Base-by-base conservation (phyloP, 2,888 invertebrate species). In the Schrankia costaestrigalis region DNA sequence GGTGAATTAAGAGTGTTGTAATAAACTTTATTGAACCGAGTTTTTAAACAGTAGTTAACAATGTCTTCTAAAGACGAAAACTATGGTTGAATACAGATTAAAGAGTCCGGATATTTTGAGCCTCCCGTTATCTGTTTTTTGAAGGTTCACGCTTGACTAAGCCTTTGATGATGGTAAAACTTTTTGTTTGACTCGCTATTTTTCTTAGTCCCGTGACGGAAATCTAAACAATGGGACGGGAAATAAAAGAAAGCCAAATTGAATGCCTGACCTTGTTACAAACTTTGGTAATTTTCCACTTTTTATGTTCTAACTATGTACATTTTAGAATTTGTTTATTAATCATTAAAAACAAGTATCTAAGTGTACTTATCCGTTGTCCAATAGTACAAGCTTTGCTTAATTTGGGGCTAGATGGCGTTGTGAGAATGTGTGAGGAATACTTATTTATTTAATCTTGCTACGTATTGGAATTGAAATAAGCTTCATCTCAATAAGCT, bases 171-270 rank as follows among this genome's bases (percentile, higher is more conserved):
- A 65, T 51, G 57, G 56, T 58, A 43, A 53, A 63, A 72, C 63
- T 71, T 76, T 73, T 72, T 71, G 63, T 67, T 51, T 48, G 53
- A 56, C 45, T 53, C 53, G 48, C 52, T 66, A 62, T 69, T 70
- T 71, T 69, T 70, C 71, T 74, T 63, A 45, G 58, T 41, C 56
- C 56, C 60, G 52, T 64, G 63, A 65, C 67, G 74, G 74, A 75
- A 72, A 71, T 67, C 62, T 67, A 74, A 76, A 75, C 75, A 76
- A 75, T 69, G 63, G 57, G 53, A 58, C 56, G 60, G 60, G 63
- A 69, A 71, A 72, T 69, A 71, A 74, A 71, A 68, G 71, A 66
- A 70, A 63, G 53, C 64, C 41, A 69, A 72, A 73, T 74, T 70
- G 68, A 75, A 73, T 67, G 62, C 56, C 63, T 62, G 56, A 54